A percentile compares a stretch with the other conserved stretches of the same genome.
These are phyloP conservation scores for Hedychridium roseum DNA, from an alignment of 2,888 invertebrate species.

Conservation along the genomic window DNA sequence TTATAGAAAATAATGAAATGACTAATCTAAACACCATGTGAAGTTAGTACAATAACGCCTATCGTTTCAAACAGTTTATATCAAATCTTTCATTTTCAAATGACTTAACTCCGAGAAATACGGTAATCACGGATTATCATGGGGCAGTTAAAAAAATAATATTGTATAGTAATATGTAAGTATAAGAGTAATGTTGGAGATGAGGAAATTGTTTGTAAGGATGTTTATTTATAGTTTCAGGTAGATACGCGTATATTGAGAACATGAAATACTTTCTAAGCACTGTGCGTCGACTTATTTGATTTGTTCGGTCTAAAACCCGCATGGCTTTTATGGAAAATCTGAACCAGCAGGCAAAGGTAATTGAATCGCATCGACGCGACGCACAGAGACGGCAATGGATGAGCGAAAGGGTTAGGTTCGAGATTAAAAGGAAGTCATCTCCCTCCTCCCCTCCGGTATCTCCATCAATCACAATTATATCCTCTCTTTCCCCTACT, in stretches of 20 bases:
- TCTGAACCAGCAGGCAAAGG: slow-evolving; percentile 28
- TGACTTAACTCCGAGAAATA: too few species aligned
- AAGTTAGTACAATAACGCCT: too few species aligned
- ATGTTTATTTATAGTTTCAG: background rate
- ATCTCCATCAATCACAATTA: slow-evolving; percentile 64
- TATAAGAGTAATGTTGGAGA: too few species aligned
- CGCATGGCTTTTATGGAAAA: slow-evolving; percentile 23
- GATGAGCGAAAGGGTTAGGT: slow-evolving; percentile 59
- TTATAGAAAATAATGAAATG: too few species aligned
- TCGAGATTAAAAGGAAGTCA: slow-evolving; percentile 64
- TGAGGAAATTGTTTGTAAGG: too few species aligned
- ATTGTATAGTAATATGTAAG: too few species aligned
- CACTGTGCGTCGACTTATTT: background rate
- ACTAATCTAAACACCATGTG: too few species aligned
- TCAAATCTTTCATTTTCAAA: too few species aligned
- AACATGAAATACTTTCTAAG: background rate
- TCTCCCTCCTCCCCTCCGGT: slow-evolving; percentile 49
- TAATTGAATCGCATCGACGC: slow-evolving; percentile 49
- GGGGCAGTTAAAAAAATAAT: too few species aligned
- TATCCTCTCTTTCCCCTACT: slow-evolving; percentile 52
- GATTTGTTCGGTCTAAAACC: slow-evolving; percentile 3
- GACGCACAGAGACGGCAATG: slow-evolving; percentile 47
- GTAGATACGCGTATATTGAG: slow-evolving; percentile 1
- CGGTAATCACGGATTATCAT: too few species aligned
- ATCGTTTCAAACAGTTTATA: too few species aligned